Evolutionary conservation across 1,140 invertebrate species (phyloP), one percentile per base, ranked within the genome.

Genomic region (Danaus melanippus): DNA sequence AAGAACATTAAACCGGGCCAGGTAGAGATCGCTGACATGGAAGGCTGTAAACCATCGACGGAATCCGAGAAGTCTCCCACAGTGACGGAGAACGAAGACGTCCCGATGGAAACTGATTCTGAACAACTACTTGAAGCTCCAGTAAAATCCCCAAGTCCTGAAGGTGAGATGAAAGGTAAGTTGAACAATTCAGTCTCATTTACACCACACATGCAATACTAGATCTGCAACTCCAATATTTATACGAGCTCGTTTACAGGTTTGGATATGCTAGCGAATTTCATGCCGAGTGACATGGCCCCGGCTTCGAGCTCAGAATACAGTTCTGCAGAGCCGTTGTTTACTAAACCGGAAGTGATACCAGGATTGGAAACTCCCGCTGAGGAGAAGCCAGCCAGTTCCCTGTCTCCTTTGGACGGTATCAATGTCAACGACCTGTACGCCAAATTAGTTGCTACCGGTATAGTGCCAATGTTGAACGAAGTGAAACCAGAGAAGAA

Each of bases 401-500:
- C 68, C 0, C 10, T 76, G 3, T 63, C 79, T 10, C 12, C 74
- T 12, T 66, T 84, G 11, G 73, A 61, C 10, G 88, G 90, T 49
- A 77, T 95, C 0, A 93, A 96, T 74, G 92, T 97, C 39, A 92
- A 91, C 58, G 94, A 96, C 67, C 78, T 97, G 12, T 95, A 96
- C 69, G 92, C 93, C 58, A 95, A 95, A 76, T 79, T 97, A 0
- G 90, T 97, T 0, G 93, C 92, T 0, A 93, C 92, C 15, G 96
- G 96, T n/a, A 93, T 97, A 15, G 92, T 97, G 43, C 90, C 87
- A 42, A 61, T 80, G 64, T 59, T 77, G 7, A 67, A 74, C 10
- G 66, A 87, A 10, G 42, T 49, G 51, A 88, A 46, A 48, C 76
- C 84, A 6, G 86, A 81, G 41, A 74, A 78, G 21, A 76, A 80